A percentile compares a stretch with the other conserved stretches of the same genome.
Conservation (phyloP, 23 tunicate genomes). For the Halocynthia aurantium region DNA sequence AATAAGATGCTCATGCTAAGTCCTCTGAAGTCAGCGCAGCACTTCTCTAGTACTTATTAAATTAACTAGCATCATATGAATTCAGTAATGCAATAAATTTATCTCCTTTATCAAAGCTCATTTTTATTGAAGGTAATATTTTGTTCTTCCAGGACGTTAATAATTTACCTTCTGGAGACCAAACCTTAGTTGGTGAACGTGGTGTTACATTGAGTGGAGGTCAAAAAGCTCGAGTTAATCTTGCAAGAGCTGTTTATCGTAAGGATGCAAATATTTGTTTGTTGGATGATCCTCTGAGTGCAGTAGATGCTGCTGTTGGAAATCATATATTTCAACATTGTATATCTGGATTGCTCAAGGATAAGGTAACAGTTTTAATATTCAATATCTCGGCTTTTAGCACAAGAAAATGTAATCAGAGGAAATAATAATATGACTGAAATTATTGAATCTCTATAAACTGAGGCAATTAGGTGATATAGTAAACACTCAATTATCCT, state of each 20-base stretch:
- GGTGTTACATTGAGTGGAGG: constrained; percentile 97
- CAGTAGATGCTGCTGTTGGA: constrained; percentile 87
- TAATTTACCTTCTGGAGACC: constrained; percentile 61
- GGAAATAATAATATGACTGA: no score
- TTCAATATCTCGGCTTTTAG: background rate
- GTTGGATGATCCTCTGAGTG: constrained; percentile 94
- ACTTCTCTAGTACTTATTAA: no score
- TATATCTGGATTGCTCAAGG: constrained; percentile 56
- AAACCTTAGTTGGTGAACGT: constrained; percentile 80
- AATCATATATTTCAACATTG: constrained; percentile 63
- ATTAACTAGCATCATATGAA: no score
- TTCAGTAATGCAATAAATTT: no score
- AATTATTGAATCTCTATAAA: no score
- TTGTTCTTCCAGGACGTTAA: constrained; percentile 56
- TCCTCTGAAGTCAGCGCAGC: no score
- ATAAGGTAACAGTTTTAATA: constrained; percentile 35
- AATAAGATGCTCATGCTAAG: no score
- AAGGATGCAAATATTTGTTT: constrained; percentile 39
- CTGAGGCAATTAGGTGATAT: no score
- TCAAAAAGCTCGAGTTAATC: constrained; percentile 89
- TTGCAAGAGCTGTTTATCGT: constrained; percentile 84
- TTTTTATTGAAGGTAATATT: background rate
- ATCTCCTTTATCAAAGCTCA: no score
- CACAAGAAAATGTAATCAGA: no score
- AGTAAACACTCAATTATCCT: no score